Conservation (phyloP, 1,140 invertebrate species). For the Temnothorax curvispinosus region DNA sequence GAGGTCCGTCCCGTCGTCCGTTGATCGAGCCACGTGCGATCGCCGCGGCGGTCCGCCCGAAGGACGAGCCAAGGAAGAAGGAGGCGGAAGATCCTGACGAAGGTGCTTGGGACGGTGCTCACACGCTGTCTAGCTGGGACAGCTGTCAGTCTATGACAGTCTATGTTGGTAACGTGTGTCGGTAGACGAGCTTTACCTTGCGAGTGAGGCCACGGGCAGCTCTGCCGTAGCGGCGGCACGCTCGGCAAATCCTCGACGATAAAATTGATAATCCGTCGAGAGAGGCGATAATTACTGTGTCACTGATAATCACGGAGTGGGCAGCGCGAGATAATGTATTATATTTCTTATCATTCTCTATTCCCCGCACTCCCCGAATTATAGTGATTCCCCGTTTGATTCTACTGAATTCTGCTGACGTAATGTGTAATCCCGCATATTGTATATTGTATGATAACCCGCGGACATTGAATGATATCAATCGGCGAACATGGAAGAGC, state of each 20-base stretch:
- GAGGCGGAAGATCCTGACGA: background rate
- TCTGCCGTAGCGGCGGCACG: background rate
- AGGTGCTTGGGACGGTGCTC: too few species aligned
- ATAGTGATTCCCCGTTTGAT: too few species aligned
- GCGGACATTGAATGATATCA: too few species aligned
- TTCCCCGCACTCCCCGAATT: too few species aligned
- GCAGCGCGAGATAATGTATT: too few species aligned
- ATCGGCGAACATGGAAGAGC: too few species aligned
- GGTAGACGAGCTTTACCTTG: background rate
- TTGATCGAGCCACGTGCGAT: background rate
- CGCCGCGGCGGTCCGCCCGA: background rate
- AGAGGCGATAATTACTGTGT: background rate
- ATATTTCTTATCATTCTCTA: too few species aligned
- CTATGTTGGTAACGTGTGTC: background rate
- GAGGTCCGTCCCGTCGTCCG: background rate
- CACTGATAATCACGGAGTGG: background rate
- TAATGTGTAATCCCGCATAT: too few species aligned
- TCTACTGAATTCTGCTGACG: too few species aligned
- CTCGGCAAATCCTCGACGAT: background rate
- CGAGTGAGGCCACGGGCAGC: background rate
- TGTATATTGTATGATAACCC: too few species aligned
- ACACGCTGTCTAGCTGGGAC: background rate
- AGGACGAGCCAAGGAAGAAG: background rate
- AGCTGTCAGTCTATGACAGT: background rate
- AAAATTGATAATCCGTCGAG: background rate